A percentile compares a stretch with the other conserved stretches of the same genome.
Evolutionary conservation across 2,888 invertebrate genomes (phyloP).

Genomic region (Atethmia centrago): DNA sequence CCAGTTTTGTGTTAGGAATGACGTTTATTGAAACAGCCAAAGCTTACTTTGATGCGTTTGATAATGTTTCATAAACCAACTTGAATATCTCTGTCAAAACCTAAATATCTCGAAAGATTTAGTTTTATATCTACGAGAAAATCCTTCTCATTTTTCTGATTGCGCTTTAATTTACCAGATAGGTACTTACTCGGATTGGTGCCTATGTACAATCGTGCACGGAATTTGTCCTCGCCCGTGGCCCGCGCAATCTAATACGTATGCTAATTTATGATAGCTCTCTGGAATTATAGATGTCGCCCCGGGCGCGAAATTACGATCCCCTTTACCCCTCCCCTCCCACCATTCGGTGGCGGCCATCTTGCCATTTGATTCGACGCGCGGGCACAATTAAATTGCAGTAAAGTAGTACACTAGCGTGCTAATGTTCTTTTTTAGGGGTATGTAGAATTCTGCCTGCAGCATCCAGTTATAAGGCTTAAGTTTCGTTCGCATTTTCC

Average conservation of each 20-base stretch:
- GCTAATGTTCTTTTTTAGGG: slow-evolving; percentile 76
- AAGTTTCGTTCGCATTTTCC: slow-evolving; percentile 29
- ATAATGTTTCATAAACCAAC: not conserved
- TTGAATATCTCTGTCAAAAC: not conserved
- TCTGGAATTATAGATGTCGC: slow-evolving; percentile 89
- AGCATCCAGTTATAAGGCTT: slow-evolving; percentile 30
- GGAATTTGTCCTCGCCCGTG: slow-evolving; percentile 79
- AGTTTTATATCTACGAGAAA: not conserved
- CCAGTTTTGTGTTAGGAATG: not conserved
- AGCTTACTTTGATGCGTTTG: not conserved
- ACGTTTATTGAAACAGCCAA: not conserved
- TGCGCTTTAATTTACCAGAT: slow-evolving; percentile 71
- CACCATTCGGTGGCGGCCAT: slow-evolving; percentile 79
- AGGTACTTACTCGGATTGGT: slow-evolving; percentile 67
- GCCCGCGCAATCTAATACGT: slow-evolving; percentile 86
- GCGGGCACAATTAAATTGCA: slow-evolving; percentile 77
- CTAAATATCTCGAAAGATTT: not conserved
- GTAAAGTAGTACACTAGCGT: slow-evolving; percentile 56
- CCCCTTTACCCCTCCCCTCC: slow-evolving; percentile 69
- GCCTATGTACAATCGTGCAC: slow-evolving; percentile 78
- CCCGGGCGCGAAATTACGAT: slow-evolving; percentile 84
- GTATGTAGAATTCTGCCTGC: slow-evolving; percentile 31
- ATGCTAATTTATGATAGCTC: slow-evolving; percentile 89
- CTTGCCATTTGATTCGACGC: slow-evolving; percentile 82
- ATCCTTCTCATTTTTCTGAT: slow-evolving; percentile 54